Conservation (phyloP, 2,888 invertebrate species). For the Mycalesis mineus region DNA sequence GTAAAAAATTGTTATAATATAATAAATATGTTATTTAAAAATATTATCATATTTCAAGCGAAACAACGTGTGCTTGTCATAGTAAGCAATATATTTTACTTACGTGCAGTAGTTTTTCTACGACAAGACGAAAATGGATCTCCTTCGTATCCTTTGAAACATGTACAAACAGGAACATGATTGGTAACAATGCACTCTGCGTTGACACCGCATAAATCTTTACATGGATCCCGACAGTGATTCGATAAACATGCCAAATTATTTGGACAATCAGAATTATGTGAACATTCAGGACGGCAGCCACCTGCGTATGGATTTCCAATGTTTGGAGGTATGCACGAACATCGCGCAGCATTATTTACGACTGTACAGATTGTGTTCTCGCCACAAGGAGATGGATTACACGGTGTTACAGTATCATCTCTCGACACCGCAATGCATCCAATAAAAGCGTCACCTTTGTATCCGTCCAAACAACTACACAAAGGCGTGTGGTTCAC, state of each 20-base stretch:
- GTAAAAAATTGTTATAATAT: constrained; percentile 29
- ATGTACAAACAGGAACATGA: constrained; percentile 90
- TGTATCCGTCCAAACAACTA: constrained; percentile 85
- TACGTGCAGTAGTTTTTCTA: constrained; percentile 75
- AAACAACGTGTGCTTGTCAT: not conserved
- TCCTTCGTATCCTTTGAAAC: constrained; percentile 85
- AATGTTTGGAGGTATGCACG: constrained; percentile 92
- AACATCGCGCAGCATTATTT: constrained; percentile 84
- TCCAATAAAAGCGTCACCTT: constrained; percentile 91
- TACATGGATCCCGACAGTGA: constrained; percentile 91
- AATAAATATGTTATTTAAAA: not conserved
- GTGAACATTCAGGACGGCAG: constrained; percentile 90
- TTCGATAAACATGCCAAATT: constrained; percentile 88
- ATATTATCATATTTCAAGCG: not conserved
- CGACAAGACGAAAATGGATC: constrained; percentile 91
- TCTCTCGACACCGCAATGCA: constrained; percentile 79
- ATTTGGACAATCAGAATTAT: constrained; percentile 88
- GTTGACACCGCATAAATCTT: constrained; percentile 88
- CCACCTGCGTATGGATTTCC: constrained; percentile 92
- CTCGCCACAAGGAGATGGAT: constrained; percentile 89
- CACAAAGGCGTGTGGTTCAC: constrained; percentile 90
- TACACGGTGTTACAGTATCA: constrained; percentile 81
- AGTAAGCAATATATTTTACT: constrained; percentile 42
- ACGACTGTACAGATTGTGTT: constrained; percentile 87
- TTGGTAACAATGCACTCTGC: constrained; percentile 90